Percentiles rank a stretch among this genome's conserved stretches.
Evolutionary conservation across 1,140 invertebrate species (phyloP).

Genomic region (Drosophila serrata): DNA sequence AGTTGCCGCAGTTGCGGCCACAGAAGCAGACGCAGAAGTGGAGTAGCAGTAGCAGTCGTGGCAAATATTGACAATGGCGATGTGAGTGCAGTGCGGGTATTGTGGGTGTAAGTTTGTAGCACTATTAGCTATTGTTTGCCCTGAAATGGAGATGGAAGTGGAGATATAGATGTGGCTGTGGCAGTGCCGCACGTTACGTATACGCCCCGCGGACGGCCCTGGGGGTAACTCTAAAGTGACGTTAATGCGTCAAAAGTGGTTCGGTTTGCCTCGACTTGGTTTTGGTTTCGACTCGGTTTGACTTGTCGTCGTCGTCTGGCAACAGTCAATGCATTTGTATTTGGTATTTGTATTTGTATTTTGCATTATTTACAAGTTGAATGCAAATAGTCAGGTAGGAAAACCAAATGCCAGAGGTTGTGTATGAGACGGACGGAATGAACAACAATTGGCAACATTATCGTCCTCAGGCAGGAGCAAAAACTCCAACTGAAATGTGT

Average conservation of each 20-base stretch:
- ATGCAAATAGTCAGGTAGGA: constrained; percentile 75
- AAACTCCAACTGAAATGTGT: constrained; percentile 7
- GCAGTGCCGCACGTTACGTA: constrained; percentile 25
- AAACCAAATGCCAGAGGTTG: constrained; percentile 34
- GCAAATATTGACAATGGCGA: constrained; percentile 80
- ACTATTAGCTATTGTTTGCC: constrained; percentile 81
- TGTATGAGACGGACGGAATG: constrained; percentile 27
- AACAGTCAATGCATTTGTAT: constrained; percentile 62
- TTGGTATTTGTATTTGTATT: constrained; percentile 75
- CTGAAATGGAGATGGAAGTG: constrained; percentile 71
- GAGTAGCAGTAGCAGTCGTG: constrained; percentile 73
- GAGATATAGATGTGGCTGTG: constrained; percentile 8
- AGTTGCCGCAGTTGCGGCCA: constrained; percentile 64
- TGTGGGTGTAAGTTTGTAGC: constrained; percentile 79
- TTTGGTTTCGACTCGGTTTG: constrained; percentile 40
- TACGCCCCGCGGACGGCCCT: constrained; percentile 29
- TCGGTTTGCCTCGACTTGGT: constrained; percentile 59
- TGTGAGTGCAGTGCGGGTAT: constrained; percentile 46
- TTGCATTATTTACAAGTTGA: constrained; percentile 78
- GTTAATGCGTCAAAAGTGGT: constrained; percentile 82
- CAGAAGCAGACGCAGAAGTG: constrained; percentile 37
- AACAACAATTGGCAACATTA: constrained; percentile 62
- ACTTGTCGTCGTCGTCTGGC: constrained; percentile 42
- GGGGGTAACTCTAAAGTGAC: constrained; percentile 56
- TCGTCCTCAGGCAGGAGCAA: constrained; percentile 8